Conservation (phyloP, 2,888 invertebrate species). For the Abrostola triplasia region DNA sequence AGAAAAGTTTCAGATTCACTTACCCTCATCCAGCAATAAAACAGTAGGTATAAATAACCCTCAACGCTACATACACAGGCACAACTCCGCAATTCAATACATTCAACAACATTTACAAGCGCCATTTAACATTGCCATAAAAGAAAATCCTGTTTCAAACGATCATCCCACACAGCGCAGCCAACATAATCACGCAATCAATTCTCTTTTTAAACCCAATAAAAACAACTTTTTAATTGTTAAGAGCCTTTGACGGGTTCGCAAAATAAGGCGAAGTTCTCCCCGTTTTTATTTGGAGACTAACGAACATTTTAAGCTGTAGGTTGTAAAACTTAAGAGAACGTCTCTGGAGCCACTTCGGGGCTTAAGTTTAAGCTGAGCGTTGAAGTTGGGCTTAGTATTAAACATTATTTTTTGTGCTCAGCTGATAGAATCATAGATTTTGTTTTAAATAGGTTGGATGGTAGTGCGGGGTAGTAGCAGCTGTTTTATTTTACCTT, state of each 20-base stretch:
- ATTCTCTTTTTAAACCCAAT: constrained; percentile 36
- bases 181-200: constrained; percentile 32
- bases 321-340: constrained; percentile 64
- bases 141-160: constrained; percentile 18
- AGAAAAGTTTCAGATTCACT: neutral
- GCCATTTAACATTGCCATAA: constrained; percentile 28
- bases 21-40: constrained; percentile 7
- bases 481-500: neutral
- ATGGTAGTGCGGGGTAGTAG: neutral
- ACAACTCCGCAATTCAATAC: constrained; percentile 17
- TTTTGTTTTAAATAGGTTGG: constrained; percentile 39
- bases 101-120: constrained; percentile 31
- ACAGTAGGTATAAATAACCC: constrained; percentile 9
- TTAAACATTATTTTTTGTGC: constrained; percentile 49
- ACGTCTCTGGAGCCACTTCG: constrained; percentile 56
- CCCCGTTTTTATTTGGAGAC: constrained; percentile 54
- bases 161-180: neutral
- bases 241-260: constrained; percentile 38
- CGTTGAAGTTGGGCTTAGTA: constrained; percentile 56
- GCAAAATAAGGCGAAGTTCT: constrained; percentile 49
- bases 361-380: constrained; percentile 58
- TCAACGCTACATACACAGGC: neutral
- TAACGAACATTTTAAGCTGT: constrained; percentile 63
- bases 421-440: constrained; percentile 48
- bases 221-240: constrained; percentile 58